Conservation (phyloP, 2,888 invertebrate species). For the Tachystola acroxantha region DNA sequence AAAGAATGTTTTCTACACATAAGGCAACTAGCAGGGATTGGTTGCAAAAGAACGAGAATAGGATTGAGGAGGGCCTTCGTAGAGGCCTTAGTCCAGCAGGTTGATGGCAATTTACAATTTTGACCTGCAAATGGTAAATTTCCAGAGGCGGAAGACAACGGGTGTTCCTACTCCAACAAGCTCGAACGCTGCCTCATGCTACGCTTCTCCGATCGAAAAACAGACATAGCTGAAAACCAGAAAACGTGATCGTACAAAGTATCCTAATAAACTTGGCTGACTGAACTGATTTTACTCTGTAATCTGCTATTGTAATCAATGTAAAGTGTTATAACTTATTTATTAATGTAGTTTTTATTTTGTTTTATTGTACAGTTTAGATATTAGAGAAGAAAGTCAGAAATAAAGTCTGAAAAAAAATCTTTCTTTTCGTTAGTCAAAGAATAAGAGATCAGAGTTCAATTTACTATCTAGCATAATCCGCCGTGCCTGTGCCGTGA, state of each 20-base stretch:
- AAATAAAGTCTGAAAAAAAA: background rate
- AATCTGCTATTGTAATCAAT: background rate
- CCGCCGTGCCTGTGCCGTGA: no score
- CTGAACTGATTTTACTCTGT: background rate
- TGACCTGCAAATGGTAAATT: no score
- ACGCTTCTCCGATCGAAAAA: constrained; percentile 52
- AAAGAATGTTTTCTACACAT: no score
- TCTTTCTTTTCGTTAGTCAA: background rate
- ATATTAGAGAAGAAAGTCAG: background rate
- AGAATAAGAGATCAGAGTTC: background rate
- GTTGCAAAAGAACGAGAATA: no score
- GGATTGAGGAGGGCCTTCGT: no score
- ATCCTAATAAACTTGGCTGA: background rate
- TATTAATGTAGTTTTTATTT: no score
- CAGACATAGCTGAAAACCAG: background rate
- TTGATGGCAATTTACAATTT: no score
- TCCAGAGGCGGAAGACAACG: constrained; percentile 67
- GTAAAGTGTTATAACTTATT: background rate
- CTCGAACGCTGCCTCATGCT: constrained; percentile 65
- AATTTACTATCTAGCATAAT: no score
- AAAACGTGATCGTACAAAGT: constrained; percentile 14
- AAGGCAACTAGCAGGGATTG: no score
- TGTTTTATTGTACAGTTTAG: no score
- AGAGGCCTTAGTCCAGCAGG: no score
- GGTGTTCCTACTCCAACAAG: constrained; percentile 68